Evolutionary conservation across 2,113 vertebrate species (phyloP).

Genomic region (Orientallactaga bullata): DNA sequence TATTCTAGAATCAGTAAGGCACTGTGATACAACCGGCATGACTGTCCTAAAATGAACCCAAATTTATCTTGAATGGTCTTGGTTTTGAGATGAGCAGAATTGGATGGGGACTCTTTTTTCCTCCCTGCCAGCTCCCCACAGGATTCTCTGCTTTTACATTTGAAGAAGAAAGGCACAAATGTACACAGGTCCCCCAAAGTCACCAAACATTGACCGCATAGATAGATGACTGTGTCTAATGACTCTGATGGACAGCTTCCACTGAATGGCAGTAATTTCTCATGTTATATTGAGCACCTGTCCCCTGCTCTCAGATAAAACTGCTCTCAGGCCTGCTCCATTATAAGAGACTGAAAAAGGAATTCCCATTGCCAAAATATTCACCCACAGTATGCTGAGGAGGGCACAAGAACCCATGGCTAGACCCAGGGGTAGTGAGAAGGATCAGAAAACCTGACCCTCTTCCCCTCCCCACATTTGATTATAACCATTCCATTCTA

Average conservation of each 20-base stretch:
- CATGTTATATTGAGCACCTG: too few relatives aligned
- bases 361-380: background rate
- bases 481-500: background rate
- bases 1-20: background rate
- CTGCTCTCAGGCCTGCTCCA: background rate
- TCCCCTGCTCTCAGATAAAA: too few relatives aligned
- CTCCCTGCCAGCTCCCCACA: background rate
- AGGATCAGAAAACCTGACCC: background rate
- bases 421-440: too few relatives aligned
- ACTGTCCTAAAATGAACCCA: background rate
- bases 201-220: background rate
- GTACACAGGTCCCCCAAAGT: background rate
- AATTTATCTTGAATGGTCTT: background rate
- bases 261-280: too few relatives aligned
- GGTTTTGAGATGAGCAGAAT: background rate
- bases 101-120: background rate
- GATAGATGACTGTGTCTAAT: background rate
- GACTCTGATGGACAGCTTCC: background rate
- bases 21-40: background rate
- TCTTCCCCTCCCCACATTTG: background rate
- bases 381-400: background rate
- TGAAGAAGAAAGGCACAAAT: background rate
- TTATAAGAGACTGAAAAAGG: background rate
- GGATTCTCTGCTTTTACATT: background rate
- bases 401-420: rapidly evolving